Conservation (phyloP, 2,797 vertebrate species). For the Rhyacichthys aspro region DNA sequence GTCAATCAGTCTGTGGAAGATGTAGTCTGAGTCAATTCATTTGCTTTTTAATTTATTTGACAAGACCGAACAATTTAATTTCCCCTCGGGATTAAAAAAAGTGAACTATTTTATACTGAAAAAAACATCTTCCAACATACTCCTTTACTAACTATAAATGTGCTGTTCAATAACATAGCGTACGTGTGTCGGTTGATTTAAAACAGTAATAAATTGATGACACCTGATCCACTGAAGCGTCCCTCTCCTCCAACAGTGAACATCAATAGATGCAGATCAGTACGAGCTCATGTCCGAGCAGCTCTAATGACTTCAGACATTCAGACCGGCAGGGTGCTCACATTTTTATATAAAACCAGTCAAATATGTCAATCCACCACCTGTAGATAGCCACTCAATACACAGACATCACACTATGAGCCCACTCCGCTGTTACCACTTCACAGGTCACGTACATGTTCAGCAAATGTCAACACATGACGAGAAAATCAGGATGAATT, state of each 20-base stretch:
- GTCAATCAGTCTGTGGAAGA: too few relatives aligned
- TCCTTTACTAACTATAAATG: background rate
- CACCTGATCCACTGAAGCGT: conserved; percentile 4
- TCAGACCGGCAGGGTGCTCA: conserved; percentile 36
- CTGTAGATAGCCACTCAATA: conserved; percentile 58
- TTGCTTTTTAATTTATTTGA: too few relatives aligned
- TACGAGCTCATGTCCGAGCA: conserved; percentile 57
- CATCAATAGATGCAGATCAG: conserved; percentile 55
- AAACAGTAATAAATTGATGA: background rate
- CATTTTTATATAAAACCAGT: conserved; percentile 57
- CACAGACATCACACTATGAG: conserved; percentile 17
- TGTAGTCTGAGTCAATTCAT: too few relatives aligned
- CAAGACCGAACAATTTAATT: too few relatives aligned
- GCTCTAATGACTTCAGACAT: conserved; percentile 71
- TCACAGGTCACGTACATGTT: conserved; percentile 1
- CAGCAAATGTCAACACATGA: background rate
- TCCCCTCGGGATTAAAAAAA: too few relatives aligned
- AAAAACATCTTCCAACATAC: too few relatives aligned
- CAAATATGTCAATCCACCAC: conserved; percentile 69
- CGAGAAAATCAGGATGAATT: too few relatives aligned
- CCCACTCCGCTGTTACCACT: background rate
- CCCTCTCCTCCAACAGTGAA: conserved; percentile 51
- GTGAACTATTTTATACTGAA: too few relatives aligned
- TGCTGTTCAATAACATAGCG: background rate
- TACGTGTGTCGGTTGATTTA: background rate